These are phyloP conservation scores for Luscinia luscinia DNA, from an alignment of 2,797 vertebrate genomes.

Conservation along the genomic window DNA sequence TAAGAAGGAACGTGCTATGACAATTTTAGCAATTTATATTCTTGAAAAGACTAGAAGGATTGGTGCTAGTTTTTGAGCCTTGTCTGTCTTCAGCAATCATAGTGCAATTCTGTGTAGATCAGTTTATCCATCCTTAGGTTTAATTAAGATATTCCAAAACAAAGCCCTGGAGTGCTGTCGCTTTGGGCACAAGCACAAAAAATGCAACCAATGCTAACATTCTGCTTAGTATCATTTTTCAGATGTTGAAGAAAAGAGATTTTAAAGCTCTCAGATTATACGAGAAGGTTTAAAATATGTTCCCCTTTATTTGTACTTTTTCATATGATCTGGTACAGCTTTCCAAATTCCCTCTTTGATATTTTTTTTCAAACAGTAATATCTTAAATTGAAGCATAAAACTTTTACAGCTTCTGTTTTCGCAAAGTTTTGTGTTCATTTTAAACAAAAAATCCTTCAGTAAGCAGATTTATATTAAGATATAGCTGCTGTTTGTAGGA, in stretches of 20 bases:
- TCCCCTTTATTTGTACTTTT: neutral
- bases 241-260: slow-evolving; percentile 24
- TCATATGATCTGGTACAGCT: neutral
- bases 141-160: slow-evolving; percentile 75
- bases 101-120: slow-evolving; percentile 54
- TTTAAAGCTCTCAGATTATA: slow-evolving; percentile 37
- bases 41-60: slow-evolving; percentile 31
- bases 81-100: slow-evolving; percentile 54
- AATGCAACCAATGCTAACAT: slow-evolving; percentile 59
- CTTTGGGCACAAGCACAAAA: slow-evolving; percentile 67
- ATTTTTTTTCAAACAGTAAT: slow-evolving; percentile 31
- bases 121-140: slow-evolving; percentile 65
- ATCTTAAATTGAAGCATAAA: slow-evolving; percentile 43
- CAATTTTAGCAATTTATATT: slow-evolving; percentile 53
- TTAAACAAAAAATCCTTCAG: slow-evolving; percentile 21
- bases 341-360: slow-evolving; percentile 41
- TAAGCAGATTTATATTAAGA: slow-evolving; percentile 51
- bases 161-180: slow-evolving; percentile 72
- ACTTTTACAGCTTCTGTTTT: slow-evolving; percentile 21
- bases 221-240: slow-evolving; percentile 43
- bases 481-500: slow-evolving; percentile 43
- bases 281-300: slow-evolving; percentile 21
- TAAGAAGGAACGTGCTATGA: slow-evolving; percentile 3
- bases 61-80: slow-evolving; percentile 57
- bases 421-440: slow-evolving; percentile 33